Base-by-base conservation (phyloP, 2,797 vertebrate genomes). In the Sebastiscus albofasciatus region DNA sequence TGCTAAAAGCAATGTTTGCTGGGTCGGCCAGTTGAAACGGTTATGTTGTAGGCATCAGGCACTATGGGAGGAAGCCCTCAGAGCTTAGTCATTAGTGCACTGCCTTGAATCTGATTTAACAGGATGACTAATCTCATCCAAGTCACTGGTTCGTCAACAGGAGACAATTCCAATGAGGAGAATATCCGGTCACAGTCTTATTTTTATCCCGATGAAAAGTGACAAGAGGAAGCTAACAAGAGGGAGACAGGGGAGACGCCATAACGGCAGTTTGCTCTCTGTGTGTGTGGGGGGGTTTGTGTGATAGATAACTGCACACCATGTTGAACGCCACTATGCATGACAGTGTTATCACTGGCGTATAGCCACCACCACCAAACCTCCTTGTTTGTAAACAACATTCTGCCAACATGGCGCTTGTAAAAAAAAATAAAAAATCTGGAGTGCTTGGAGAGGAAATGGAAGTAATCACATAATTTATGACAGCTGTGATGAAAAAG, bases 101-200 rank as follows among this genome's bases (percentile, higher is more conserved):
- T 86, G 89, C 91, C 90, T 94, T 90, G 86, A 90, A 92, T 94
- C 88, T 94, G 93, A 95, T 96, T 93, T 92, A 95, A 95, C 92
- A 89, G 92, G 92, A 93, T 87, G 92, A 93, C 93, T 94, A 95
- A 96, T 95, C 91, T 83, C 89, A 94, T 94, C 90, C 91, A 90
- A 92, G 90, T 93, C 93, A 93, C 80, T 92, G 91, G 87, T 90
- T 94, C 80, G 86, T 95, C 92, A 92, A 92, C 89, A 92, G 89
- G 87, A 93, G 84, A 92, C 90, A 88, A 92, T 83, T 92, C 84
- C 87, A 85, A 92, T 89, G 92, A 95, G 93, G 81, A 90, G 88
- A 86, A 95, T 93, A 94, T 95, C 92, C 91, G 81, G 92, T 81
- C 90, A 90, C 88, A 80, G 82, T 88, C 86, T 92, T 94, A 94